These are phyloP conservation scores for Pharmacophagus antenor DNA, from an alignment of 2,888 invertebrate genomes.

Conservation along the genomic window DNA sequence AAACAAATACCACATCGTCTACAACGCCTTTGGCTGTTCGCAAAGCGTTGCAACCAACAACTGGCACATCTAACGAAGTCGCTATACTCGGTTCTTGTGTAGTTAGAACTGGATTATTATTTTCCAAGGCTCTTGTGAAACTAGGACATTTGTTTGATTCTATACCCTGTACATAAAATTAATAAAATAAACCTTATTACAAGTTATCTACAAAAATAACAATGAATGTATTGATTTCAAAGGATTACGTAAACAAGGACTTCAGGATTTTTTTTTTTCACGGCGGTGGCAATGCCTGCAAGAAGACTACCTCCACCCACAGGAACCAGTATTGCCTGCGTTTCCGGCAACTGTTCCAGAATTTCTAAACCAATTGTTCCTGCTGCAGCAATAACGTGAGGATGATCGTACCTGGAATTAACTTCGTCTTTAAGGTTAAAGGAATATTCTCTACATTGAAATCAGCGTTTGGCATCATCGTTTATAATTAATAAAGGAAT, in stretches of 20 bases:
- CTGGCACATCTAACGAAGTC: constrained; percentile 44
- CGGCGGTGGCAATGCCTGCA: constrained; percentile 91
- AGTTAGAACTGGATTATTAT: constrained; percentile 46
- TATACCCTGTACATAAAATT: constrained; percentile 44
- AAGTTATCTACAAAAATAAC: too few species aligned
- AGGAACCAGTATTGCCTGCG: constrained; percentile 93
- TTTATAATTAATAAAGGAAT: background rate
- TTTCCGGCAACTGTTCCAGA: constrained; percentile 88
- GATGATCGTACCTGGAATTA: constrained; percentile 90
- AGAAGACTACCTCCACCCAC: constrained; percentile 94
- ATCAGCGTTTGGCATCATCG: background rate
- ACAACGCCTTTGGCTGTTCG: constrained; percentile 52
- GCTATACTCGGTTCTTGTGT: constrained; percentile 38
- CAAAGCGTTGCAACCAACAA: constrained; percentile 54
- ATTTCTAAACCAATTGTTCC: constrained; percentile 95
- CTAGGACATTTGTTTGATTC: constrained; percentile 48
- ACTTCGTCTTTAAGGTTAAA: background rate
- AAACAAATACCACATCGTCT: constrained; percentile 48
- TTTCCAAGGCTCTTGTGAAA: constrained; percentile 56
- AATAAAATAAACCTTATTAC: too few species aligned
- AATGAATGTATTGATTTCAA: too few species aligned
- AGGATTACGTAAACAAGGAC: constrained; percentile 91
- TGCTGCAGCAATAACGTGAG: constrained; percentile 93
- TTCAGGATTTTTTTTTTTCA: constrained; percentile 89
- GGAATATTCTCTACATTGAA: background rate